These are phyloP conservation scores for Eumaeus atala DNA, from an alignment of 1,140 invertebrate species.

Conservation along the genomic window DNA sequence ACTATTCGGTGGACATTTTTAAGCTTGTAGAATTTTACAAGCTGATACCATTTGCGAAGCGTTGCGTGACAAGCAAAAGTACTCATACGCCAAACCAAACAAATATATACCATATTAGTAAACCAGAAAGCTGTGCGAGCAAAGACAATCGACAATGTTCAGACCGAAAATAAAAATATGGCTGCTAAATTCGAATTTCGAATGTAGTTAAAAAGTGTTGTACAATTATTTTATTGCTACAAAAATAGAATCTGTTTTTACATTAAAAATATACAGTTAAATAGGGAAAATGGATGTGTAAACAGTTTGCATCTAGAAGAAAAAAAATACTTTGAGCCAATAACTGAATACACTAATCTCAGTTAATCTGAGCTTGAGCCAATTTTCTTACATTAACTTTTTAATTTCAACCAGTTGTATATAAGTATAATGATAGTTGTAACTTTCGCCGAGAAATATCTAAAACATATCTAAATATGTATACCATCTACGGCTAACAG, in stretches of 20 bases:
- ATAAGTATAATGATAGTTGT: too few relatives aligned
- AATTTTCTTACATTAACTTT: slow-evolving; percentile 15
- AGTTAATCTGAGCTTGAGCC: slow-evolving; percentile 21
- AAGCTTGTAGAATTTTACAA: slow-evolving; percentile 32
- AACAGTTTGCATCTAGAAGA: slow-evolving; percentile 31
- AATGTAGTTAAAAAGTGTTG: background rate
- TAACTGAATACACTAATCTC: slow-evolving; percentile 45
- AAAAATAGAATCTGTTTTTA: background rate
- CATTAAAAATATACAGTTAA: too few relatives aligned
- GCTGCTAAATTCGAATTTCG: background rate
- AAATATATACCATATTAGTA: slow-evolving; percentile 10
- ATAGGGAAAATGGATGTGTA: slow-evolving; percentile 21
- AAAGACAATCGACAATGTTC: too few relatives aligned
- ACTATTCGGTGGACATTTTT: slow-evolving; percentile 58
- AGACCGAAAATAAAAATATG: too few relatives aligned
- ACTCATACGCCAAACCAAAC: slow-evolving; percentile 26
- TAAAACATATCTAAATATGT: too few relatives aligned
- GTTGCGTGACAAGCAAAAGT: slow-evolving; percentile 28
- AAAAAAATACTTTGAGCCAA: slow-evolving; percentile 66
- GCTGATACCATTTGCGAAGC: slow-evolving; percentile 27
- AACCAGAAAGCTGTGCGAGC: background rate
- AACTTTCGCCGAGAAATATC: too few relatives aligned
- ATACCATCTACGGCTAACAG: too few relatives aligned
- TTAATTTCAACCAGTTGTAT: background rate
- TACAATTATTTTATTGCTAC: background rate